Conservation (phyloP, 2,888 invertebrate genomes). For the Cartodere bifasciata region DNA sequence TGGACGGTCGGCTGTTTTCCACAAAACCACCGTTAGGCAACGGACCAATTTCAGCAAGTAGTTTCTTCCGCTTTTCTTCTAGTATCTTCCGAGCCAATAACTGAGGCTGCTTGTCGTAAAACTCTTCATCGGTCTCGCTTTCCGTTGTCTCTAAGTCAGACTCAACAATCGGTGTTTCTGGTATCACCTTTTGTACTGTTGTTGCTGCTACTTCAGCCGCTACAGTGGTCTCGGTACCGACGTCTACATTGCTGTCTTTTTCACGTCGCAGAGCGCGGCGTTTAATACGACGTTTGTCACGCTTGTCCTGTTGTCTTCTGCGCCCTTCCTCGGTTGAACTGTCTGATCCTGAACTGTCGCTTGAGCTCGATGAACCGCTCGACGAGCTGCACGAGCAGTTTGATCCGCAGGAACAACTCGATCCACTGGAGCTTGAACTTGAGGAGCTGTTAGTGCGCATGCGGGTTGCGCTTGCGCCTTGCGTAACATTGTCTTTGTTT, state of each 20-base stretch:
- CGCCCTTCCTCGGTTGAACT: constrained; percentile 47
- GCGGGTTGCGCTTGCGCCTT: constrained; percentile 47
- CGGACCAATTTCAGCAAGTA: constrained; percentile 51
- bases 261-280: constrained; percentile 15
- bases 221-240: constrained; percentile 1
- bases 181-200: constrained; percentile 4
- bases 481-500: constrained; percentile 32
- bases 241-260: neutral
- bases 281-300: constrained; percentile 33
- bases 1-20: constrained; percentile 51
- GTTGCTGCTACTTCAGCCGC: constrained; percentile 5
- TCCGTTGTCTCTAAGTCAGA: constrained; percentile 77
- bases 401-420: constrained; percentile 68
- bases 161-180: constrained; percentile 56
- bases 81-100: constrained; percentile 57
- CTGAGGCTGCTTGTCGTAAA: constrained; percentile 75
- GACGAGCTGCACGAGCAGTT: constrained; percentile 75
- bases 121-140: constrained; percentile 78
- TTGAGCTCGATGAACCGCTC: constrained; percentile 37
- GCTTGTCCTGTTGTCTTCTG: constrained; percentile 32
- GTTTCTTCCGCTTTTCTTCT: constrained; percentile 61
- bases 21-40: constrained; percentile 38
- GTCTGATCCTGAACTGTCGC: constrained; percentile 43
- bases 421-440: constrained; percentile 62
- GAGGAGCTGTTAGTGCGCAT: constrained; percentile 59